Conservation (phyloP, 1,140 invertebrate genomes). For the Drosophila rhopaloa region DNA sequence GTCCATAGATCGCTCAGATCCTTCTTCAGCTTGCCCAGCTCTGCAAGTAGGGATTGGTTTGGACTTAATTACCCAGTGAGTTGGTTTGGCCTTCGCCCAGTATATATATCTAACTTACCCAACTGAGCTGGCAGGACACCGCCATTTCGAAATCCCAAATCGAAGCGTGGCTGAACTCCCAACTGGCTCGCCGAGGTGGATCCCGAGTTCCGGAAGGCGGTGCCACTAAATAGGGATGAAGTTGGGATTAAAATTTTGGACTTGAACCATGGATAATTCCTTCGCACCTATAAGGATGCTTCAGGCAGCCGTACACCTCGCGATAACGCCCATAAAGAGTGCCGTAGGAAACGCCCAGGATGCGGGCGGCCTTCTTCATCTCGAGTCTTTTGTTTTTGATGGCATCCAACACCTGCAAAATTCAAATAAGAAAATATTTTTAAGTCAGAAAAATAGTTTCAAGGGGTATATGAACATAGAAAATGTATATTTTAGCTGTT, state of each 20-base stretch:
- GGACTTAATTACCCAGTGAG: slow-evolving; percentile 15
- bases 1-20: slow-evolving; percentile 79
- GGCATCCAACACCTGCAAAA: slow-evolving; percentile 90
- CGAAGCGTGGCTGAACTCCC: slow-evolving; percentile 69
- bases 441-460: not conserved
- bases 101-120: slow-evolving; percentile 42
- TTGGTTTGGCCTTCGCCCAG: not conserved
- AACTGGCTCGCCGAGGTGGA: slow-evolving; percentile 53
- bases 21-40: slow-evolving; percentile 79
- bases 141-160: slow-evolving; percentile 69
- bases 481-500: no score
- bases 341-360: slow-evolving; percentile 94
- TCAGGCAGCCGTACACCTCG: slow-evolving; percentile 94
- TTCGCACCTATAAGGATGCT: slow-evolving; percentile 85
- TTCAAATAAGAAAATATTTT: not conserved
- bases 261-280: no score
- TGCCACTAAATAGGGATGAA: slow-evolving; percentile 48
- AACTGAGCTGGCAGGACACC: slow-evolving; percentile 62
- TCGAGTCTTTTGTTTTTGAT: slow-evolving; percentile 95
- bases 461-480: not conserved
- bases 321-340: slow-evolving; percentile 94
- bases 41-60: slow-evolving; percentile 36
- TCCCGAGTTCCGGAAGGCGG: slow-evolving; percentile 70
- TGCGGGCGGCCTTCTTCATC: slow-evolving; percentile 96
- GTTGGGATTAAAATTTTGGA: not conserved